Base-by-base conservation (phyloP, 2,888 invertebrate species). In the Kryphioiulus occultus region DNA sequence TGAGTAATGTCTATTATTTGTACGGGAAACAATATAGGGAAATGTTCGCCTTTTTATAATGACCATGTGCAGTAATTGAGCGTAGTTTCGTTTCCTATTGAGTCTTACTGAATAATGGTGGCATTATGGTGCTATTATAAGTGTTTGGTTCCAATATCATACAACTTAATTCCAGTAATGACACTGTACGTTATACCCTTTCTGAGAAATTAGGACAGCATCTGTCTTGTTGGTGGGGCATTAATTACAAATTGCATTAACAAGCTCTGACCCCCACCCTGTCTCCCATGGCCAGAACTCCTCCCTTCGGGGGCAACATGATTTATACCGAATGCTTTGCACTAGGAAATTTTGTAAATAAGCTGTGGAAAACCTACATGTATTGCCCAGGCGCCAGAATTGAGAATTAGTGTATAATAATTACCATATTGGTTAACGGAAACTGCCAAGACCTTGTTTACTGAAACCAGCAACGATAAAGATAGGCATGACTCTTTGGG, bases 231-330 rank as follows among this genome's bases (percentile, higher is more conserved):
- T 78, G 30, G 30, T 78, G 26, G 78, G 26, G 26, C 78, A 78
- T 78, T 78, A 78, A 78, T 78, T 78, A 78, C 26, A 30, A 78
- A 78, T 78, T 78, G 78, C 30, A 78, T 30, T 78, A 78, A 30
- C 78, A 30, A 78, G 78, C 78, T 12, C 2, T 30, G 30, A 30
- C 78, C 78, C 30, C 78, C 78, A 30, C 78, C 78, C 78, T 78
- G 26, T 30, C 78, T 78, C 78, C 22, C 78, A 78, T 78, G 78
- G 78, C 30, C 78, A 78, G 30, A 26, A 12, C 78, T 78, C 78
- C 78, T 26, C 78, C 78, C 78, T 17, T 30, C 22, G 7, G 22
- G 0, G 22, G 4, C 59, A 22, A 59, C 59, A n/a, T 22, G n/a
- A n/a, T 53, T 53, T 5, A 53, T n/a, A 53, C 15, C 15, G 44